These are phyloP conservation scores for Neria commutata DNA, from an alignment of 2,888 invertebrate genomes.

Conservation along the genomic window DNA sequence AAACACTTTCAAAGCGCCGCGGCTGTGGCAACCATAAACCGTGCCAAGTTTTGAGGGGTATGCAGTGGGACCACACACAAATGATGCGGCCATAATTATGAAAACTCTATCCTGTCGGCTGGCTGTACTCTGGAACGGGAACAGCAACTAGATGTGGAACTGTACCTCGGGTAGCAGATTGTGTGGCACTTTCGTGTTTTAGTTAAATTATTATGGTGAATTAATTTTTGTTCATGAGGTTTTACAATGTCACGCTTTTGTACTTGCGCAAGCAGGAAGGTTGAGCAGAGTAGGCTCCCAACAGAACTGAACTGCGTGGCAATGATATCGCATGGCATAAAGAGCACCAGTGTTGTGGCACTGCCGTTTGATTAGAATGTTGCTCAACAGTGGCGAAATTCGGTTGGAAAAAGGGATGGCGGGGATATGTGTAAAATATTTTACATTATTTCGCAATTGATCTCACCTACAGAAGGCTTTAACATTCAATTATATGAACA, in stretches of 20 bases:
- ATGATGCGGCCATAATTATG: constrained; percentile 29
- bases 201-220: constrained; percentile 57
- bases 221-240: constrained; percentile 58
- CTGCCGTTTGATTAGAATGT: too few species aligned
- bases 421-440: too few species aligned
- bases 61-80: constrained; percentile 4
- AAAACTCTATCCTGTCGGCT: constrained; percentile 32
- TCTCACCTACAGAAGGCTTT: too few species aligned
- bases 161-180: constrained; percentile 35
- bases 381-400: too few species aligned
- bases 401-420: too few species aligned
- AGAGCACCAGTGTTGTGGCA: constrained; percentile 4
- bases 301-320: background rate
- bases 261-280: constrained; percentile 32
- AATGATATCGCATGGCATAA: constrained; percentile 7
- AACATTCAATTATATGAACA: too few species aligned
- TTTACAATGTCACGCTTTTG: constrained; percentile 44
- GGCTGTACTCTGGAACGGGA: constrained; percentile 14
- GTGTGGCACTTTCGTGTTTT: constrained; percentile 42
- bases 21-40: constrained; percentile 33
- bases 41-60: constrained; percentile 25
- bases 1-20: constrained; percentile 52
- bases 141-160: constrained; percentile 11
- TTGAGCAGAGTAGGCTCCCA: background rate
- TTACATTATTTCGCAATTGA: too few species aligned